Base-by-base conservation (phyloP, 1,140 invertebrate species). In the Tetramorium simillimum region DNA sequence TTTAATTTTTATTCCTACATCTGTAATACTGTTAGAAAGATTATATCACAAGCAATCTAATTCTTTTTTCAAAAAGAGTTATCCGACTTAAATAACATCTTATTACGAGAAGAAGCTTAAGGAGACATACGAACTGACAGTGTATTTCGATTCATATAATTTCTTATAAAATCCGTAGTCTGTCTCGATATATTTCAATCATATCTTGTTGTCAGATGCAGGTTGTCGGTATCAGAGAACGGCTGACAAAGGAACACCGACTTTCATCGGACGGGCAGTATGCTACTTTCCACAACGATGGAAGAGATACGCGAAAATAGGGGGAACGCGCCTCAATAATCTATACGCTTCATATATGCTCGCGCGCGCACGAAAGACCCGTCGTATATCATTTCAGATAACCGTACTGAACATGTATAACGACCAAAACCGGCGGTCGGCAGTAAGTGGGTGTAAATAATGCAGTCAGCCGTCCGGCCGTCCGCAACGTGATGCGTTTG, bases 401-500 rank as follows among this genome's bases (percentile, higher is more conserved):
- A 84, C 53, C 70, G 46, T 73, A 82, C 80, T 7, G 69, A 75
- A 84, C 80, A 46, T 24, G 53, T 56, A 37, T 84, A 82, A 73
- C 53, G 37, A 73, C 80, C 80, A 14, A 62, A 73, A 84, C 40
- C 67, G 56, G 16, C 24, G 69, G 69, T 53, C 69, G 69, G 80
- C 51, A 84, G 67, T 84, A 84, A 84, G 69, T 84, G 80, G 69
- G 80, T 84, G 69, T 84, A 84, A 84, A 84, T 84, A 84, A 84
- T 84, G 43, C 80, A 84, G 53, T 72, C 67, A 33, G 62, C 67
- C 24, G 80, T 84, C 69, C 40, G 67, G 24, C 53, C 80, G 80
- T 58, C 78, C 65, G 67, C 80, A 73, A 73, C 67, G 67, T 84
- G 80, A 84, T 69, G 67, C 51, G 69, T 84, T 84, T 75, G 80